Evolutionary conservation across 2,797 vertebrate species (phyloP).

Genomic region (Alca torda): DNA sequence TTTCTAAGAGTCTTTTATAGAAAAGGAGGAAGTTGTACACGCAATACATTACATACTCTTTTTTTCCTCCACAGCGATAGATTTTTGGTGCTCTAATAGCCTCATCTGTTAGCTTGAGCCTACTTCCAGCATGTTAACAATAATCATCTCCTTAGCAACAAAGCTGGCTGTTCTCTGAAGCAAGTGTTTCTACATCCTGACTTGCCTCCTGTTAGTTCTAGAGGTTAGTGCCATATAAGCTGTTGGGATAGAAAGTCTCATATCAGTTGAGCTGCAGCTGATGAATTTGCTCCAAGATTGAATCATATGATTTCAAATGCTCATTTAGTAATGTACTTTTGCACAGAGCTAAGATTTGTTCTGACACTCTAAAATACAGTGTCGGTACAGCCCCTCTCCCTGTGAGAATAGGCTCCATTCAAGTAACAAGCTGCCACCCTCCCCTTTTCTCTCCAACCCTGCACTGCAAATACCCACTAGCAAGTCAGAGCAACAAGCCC

Average conservation of each 20-base stretch:
- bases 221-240: neutral
- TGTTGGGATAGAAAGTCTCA: neutral
- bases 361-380: fast-evolving
- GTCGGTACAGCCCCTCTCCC: neutral
- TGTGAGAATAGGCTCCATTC: fast-evolving
- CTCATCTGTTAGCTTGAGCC: neutral
- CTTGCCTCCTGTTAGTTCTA: neutral
- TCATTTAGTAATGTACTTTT: neutral
- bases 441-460: neutral
- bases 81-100: neutral
- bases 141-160: conserved; percentile 2
- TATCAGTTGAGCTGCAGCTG: neutral
- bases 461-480: neutral
- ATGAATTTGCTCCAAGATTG: neutral
- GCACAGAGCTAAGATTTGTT: neutral
- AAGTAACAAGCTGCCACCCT: neutral
- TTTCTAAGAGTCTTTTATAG: neutral
- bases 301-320: neutral
- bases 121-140: neutral
- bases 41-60: neutral
- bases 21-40: neutral
- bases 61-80: neutral
- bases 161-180: neutral
- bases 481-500: neutral
- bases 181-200: neutral